Evolutionary conservation across 2,888 invertebrate species (phyloP), one percentile per base, ranked within the genome.

Genomic region (Thecophora atra): DNA sequence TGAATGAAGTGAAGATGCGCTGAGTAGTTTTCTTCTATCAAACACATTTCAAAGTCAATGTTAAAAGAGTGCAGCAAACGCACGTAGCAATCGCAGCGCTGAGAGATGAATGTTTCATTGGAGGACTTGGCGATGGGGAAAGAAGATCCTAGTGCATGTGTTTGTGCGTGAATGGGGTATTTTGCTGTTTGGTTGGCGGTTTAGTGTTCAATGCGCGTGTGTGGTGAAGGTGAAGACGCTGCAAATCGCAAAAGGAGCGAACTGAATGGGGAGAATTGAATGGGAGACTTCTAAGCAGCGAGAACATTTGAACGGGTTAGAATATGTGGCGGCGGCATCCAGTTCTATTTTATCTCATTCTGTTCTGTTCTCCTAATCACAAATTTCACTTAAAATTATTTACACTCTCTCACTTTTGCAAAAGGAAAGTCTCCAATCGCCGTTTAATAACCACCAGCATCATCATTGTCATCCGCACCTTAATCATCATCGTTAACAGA

Each of bases 361-460:
- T 78, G 81, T 85, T 80, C 84, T 86, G 86, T 79, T 84, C 83
- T 82, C 86, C 86, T 86, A 84, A 84, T 86, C 83, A 80, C 81
- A 86, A 86, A 86, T 86, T 86, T 86, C 86, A 85, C 86, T 86
- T 85, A 86, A 86, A 86, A 86, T 85, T 86, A 85, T 85, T 86
- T 84, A 81, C 81, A 85, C 85, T 85, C 85, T 85, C 86, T 84
- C 83, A 80, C 77, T 79, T 63, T 78, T 78, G 80, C 77, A 78
- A 82, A 85, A 85, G 81, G 83, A 83, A 84, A 84, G 84, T 83
- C 77, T 77, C 78, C 80, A 72, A n/a, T 58, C 6, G 26, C 15
- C 7, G 26, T 47, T 3, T 11, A 17, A 47, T 47, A 5, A 47
- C 47, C 1, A 47, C 1, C 47, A 47, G 11, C 47, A 47, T 47